Evolutionary conservation across 92 coral and sea anemone species (phyloP).

Genomic region (Palythoa grandis): DNA sequence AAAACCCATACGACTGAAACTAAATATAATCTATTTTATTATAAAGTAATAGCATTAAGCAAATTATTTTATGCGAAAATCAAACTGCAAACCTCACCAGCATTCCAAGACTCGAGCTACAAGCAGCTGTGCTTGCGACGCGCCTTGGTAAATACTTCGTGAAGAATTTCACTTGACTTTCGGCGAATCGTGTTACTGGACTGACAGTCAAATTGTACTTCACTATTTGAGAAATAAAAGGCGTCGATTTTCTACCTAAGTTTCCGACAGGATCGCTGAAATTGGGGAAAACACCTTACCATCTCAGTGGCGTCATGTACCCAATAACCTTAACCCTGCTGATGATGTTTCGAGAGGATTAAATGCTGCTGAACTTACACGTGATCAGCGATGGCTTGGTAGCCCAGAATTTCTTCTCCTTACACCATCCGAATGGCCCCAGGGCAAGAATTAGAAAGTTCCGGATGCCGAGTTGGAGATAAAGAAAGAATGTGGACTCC

Average conservation of each 20-base stretch:
- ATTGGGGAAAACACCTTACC: constrained; percentile 16
- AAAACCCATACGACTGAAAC: no score
- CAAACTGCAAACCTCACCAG: constrained; percentile 54
- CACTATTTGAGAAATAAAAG: constrained; percentile 56
- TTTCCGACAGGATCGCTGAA: constrained; percentile 50
- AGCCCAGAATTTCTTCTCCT: constrained; percentile 65
- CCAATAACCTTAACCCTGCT: constrained; percentile 1
- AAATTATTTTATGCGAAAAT: no score
- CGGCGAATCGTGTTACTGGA: neutral
- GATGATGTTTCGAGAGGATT: constrained; percentile 61
- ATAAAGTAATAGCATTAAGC: no score
- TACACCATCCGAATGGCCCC: constrained; percentile 57
- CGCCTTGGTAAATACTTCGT: no score
- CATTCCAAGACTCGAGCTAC: constrained; percentile 66
- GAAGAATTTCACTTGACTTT: no score
- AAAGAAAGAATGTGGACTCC: constrained; percentile 39
- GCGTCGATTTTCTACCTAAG: constrained; percentile 63
- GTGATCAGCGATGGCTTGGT: constrained; percentile 58
- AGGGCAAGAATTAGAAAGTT: constrained; percentile 12
- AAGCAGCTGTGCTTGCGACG: constrained; percentile 59
- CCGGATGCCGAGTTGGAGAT: constrained; percentile 40
- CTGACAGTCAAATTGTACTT: constrained; percentile 32
- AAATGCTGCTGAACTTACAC: constrained; percentile 32
- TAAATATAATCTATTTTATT: no score
- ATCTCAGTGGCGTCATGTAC: constrained; percentile 7